Base-by-base conservation (phyloP, 2,888 invertebrate species). In the Agonopterix heracliana region DNA sequence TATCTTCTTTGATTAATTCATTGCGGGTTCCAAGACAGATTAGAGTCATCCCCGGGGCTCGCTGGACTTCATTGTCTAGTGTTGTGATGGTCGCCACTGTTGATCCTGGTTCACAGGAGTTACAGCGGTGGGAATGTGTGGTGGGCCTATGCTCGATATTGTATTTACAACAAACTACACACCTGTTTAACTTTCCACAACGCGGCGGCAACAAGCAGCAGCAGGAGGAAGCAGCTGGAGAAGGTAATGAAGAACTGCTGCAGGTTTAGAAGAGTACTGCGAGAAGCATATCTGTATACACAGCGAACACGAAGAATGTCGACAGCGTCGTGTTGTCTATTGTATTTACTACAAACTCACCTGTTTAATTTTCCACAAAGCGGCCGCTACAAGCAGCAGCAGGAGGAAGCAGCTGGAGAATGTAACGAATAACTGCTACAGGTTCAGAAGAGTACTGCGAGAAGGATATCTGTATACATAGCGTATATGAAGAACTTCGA, bases 181-280 rank as follows among this genome's bases (percentile, higher is more conserved):
- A 86, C 87, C 83, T 88, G 98, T 79, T 99, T 99, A 51, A 99
- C 95, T 89, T 99, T 99, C 98, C 99, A n/a, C n/a, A n/a, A n/a
- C n/a, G n/a, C n/a, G n/a, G n/a, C n/a, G n/a, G n/a, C n/a, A n/a
- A n/a, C n/a, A n/a, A n/a, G 99, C 59, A 98, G 77, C 55, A 99
- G 89, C 52, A 98, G 90, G 56, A 99, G 91, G 87, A 99, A 99
- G 84, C 99, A 99, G 92, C 98, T 96, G 12, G 98, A 98, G 89
- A 99, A 99, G 38, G 98, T 99, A 54, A 99, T 97, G 88, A 99
- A 99, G 88, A 99, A 99, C 86, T 98, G 98, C 69, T 98, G 96
- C 53, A 99, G 90, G 85, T 99, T 98, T 71, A 99, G 90, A 78
- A 98, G 98, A 98, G 82, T 98, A 97, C 84, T 98, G 98, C 0